phyloP scores from a whole-genome alignment of 2,113 vertebrate genomes.

The Lagopus leucura region DNA sequence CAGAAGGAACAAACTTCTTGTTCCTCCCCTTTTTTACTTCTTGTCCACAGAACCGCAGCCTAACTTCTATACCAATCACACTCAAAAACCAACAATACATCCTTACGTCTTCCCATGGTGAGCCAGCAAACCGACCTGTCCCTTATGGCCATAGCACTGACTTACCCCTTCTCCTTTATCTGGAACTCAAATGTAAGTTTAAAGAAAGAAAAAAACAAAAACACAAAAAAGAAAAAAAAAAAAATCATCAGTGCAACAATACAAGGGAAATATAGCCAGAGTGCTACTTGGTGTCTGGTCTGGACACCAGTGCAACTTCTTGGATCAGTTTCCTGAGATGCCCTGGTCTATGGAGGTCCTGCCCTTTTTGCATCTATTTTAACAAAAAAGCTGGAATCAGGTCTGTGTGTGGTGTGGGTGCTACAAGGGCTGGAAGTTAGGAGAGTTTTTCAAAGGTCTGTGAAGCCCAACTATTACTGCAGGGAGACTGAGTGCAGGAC shows the following conservation, averaged over 20 bases:
- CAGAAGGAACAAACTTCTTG: neutral
- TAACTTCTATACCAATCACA: neutral
- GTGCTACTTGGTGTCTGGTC: neutral
- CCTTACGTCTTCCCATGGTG: neutral
- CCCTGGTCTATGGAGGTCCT: neutral
- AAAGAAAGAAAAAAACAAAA: neutral
- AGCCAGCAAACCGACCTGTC: neutral
- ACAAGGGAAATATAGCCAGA: neutral
- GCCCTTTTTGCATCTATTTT: neutral
- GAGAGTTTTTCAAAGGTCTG: neutral
- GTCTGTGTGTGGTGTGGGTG: neutral
- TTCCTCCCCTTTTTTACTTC: neutral
- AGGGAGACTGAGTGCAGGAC: neutral
- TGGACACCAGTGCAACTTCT: neutral
- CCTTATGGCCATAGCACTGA: neutral
- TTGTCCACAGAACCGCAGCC: neutral
- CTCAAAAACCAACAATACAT: neutral
- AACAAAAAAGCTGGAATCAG: neutral
- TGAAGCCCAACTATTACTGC: neutral
- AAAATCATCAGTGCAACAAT: neutral
- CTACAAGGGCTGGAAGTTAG: neutral
- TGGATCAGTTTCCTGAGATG: neutral
- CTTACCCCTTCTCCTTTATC: neutral
- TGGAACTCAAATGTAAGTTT: neutral
- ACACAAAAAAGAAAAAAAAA: neutral